These are phyloP conservation scores for Passerculus sandwichensis DNA, from an alignment of 2,797 vertebrate species.

Conservation along the genomic window DNA sequence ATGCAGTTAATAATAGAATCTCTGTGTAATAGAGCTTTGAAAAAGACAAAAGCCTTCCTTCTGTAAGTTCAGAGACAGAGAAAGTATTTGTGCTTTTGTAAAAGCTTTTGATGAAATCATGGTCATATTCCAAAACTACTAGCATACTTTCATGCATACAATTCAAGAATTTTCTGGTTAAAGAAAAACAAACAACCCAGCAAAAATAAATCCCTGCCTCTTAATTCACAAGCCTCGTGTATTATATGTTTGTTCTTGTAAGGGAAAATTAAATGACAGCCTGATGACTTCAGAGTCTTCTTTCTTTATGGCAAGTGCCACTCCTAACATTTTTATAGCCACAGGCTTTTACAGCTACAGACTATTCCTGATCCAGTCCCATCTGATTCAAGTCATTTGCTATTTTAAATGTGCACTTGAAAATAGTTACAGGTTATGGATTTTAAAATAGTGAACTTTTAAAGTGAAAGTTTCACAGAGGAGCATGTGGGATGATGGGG, in stretches of 20 bases:
- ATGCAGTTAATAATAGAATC: slow-evolving; percentile 30
- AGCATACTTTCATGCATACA: neutral
- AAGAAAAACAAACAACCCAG: neutral
- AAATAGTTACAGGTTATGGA: neutral
- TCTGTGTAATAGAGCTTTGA: neutral
- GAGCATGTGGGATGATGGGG: accelerated
- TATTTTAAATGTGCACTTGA: neutral
- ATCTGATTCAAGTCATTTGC: neutral
- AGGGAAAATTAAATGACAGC: neutral
- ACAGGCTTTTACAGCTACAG: neutral
- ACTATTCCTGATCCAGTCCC: neutral
- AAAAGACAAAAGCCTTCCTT: neutral
- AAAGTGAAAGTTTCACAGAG: neutral
- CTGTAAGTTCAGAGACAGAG: neutral
- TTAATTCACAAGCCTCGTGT: neutral
- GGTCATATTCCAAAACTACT: neutral
- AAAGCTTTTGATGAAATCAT: neutral
- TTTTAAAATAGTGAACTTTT: neutral
- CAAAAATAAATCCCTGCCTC: neutral
- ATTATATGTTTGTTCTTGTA: neutral
- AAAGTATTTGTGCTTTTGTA: neutral
- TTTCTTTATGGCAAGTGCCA: neutral
- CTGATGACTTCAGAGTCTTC: neutral
- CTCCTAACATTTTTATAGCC: neutral
- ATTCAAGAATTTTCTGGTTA: neutral